A percentile compares a stretch with the other conserved stretches of the same genome.
phyloP scores from a whole-genome alignment of 2,888 invertebrate genomes.

The Chorisops tibialis region DNA sequence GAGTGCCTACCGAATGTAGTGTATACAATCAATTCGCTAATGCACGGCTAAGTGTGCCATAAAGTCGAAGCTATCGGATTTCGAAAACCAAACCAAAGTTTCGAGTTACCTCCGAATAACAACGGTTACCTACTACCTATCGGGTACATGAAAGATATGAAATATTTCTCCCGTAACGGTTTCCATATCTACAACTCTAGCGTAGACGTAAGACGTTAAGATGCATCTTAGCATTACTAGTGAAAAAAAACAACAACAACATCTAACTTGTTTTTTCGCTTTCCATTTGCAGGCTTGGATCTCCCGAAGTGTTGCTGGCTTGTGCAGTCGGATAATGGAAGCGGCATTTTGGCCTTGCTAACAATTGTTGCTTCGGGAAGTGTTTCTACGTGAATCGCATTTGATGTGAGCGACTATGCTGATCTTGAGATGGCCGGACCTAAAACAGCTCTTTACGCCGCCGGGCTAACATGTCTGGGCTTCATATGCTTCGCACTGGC shows the following conservation, averaged over 20 bases:
- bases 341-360: neutral
- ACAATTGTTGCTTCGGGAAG: neutral
- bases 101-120: neutral
- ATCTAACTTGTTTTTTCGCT: neutral
- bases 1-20: too few species aligned
- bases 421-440: conserved; percentile 49
- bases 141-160: too few species aligned
- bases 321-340: neutral
- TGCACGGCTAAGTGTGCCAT: conserved; percentile 12
- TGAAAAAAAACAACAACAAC: neutral
- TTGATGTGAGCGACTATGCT: conserved; percentile 25
- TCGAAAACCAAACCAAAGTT: conserved; percentile 1
- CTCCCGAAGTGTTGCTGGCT: neutral
- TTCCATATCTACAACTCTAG: too few species aligned
- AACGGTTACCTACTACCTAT: conserved; percentile 1
- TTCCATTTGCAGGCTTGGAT: neutral
- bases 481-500: conserved; percentile 79
- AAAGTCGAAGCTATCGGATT: conserved; percentile 15
- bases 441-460: conserved; percentile 50
- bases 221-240: too few species aligned
- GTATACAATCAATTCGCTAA: too few species aligned
- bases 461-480: conserved; percentile 56
- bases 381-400: neutral
- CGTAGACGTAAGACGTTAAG: too few species aligned
- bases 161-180: too few species aligned